These are phyloP conservation scores for Chrysomela aeneicollis DNA, from an alignment of 2,888 invertebrate genomes.

Conservation along the genomic window DNA sequence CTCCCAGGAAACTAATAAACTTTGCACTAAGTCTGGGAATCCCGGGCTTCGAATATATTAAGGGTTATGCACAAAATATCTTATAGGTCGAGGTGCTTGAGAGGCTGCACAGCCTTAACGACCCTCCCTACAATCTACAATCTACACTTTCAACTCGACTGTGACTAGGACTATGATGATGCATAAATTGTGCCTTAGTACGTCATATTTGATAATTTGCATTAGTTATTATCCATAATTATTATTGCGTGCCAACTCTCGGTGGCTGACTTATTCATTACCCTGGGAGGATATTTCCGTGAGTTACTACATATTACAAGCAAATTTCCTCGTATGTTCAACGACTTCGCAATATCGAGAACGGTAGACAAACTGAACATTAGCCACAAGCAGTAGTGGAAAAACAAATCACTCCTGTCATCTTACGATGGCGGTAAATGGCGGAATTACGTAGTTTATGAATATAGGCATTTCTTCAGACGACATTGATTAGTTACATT, in stretches of 20 bases:
- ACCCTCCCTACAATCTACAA: too few relatives aligned
- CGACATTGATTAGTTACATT: too few relatives aligned
- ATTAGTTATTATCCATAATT: slow-evolving; percentile 25
- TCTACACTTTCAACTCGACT: too few relatives aligned
- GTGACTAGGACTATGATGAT: too few relatives aligned
- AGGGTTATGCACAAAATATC: too few relatives aligned
- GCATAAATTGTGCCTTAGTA: too few relatives aligned
- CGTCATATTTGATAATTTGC: slow-evolving; percentile 2
- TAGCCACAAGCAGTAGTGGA: slow-evolving; percentile 28
- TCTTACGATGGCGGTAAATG: background rate
- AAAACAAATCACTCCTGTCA: slow-evolving; percentile 33
- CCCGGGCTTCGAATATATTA: too few relatives aligned
- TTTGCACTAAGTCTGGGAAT: too few relatives aligned
- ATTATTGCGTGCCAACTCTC: slow-evolving; percentile 24
- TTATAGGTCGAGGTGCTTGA: too few relatives aligned
- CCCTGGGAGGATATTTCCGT: slow-evolving; percentile 38
- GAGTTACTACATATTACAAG: slow-evolving; percentile 47
- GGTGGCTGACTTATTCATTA: slow-evolving; percentile 25
- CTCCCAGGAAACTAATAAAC: too few relatives aligned
- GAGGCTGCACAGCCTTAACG: too few relatives aligned
- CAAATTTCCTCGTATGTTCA: slow-evolving; percentile 35
- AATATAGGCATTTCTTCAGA: background rate
- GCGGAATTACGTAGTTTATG: too few relatives aligned
- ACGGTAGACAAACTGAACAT: slow-evolving; percentile 30
- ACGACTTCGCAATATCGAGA: slow-evolving; percentile 30